Percentiles rank a stretch among this genome's conserved stretches.
Conservation (phyloP, 2,888 invertebrate species). For the Scaptomyza polygonia region DNA sequence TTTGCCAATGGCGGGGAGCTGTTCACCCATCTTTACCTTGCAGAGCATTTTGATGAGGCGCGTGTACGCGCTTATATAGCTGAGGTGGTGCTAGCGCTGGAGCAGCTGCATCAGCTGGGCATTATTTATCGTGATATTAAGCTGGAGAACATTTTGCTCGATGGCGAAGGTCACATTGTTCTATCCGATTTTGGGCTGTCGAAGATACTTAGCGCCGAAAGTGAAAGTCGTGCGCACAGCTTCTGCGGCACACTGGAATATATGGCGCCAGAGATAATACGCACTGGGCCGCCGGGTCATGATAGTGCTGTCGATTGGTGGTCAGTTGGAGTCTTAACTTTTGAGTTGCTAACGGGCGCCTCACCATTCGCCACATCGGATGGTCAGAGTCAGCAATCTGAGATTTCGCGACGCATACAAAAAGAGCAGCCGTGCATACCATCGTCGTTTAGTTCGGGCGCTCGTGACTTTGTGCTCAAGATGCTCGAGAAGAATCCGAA, state of each 20-base stretch:
- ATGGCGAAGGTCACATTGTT: slow-evolving; percentile 97
- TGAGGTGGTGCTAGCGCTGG: slow-evolving; percentile 97
- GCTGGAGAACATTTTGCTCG: slow-evolving; percentile 97
- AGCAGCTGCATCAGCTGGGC: slow-evolving; percentile 97
- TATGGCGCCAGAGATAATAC: slow-evolving; percentile 95
- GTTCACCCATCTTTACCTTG: slow-evolving; percentile 97
- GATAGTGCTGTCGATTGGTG: slow-evolving; percentile 99
- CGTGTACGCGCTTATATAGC: slow-evolving; percentile 97
- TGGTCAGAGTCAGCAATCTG: slow-evolving; percentile 96
- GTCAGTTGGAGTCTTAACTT: slow-evolving; percentile 98
- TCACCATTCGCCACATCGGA: slow-evolving; percentile 99
- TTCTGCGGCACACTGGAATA: slow-evolving; percentile 99
- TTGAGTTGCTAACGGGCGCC: slow-evolving; percentile 97
- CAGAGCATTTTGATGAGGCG: slow-evolving; percentile 95
- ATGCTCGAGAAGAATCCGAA: slow-evolving; percentile 96
- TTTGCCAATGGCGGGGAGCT: slow-evolving; percentile 98
- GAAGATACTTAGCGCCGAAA: slow-evolving; percentile 90
- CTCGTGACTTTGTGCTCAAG: slow-evolving; percentile 90
- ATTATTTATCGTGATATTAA: slow-evolving; percentile 99
- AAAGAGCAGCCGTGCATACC: slow-evolving; percentile 96
- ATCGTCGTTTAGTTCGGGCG: slow-evolving; percentile 88
- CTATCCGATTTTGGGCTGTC: slow-evolving; percentile 99
- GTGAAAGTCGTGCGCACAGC: slow-evolving; percentile 94
- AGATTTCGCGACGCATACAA: slow-evolving; percentile 96
- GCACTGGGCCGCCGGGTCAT: slow-evolving; percentile 95